Percentiles rank a stretch among this genome's conserved stretches.
Evolutionary conservation across 2,888 invertebrate species (phyloP).

Genomic region (Cryptops parisi): DNA sequence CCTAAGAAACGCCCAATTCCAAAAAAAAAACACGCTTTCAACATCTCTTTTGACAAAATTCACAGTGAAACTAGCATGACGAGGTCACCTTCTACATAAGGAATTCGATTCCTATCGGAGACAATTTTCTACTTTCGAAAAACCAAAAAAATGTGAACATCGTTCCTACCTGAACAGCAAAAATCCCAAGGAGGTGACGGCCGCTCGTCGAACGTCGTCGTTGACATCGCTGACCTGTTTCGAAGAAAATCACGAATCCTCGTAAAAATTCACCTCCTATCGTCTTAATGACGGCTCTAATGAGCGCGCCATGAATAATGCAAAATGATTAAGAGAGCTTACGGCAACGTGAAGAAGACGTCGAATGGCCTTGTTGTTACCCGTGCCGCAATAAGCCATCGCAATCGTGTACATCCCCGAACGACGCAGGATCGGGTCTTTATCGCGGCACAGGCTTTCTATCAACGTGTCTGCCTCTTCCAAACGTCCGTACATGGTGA

Average conservation of each 20-base stretch:
- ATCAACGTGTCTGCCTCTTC: slow-evolving; percentile 94
- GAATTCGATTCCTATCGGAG: too few species aligned
- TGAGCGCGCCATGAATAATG: slow-evolving; percentile 14
- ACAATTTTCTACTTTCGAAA: too few species aligned
- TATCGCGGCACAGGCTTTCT: slow-evolving; percentile 74
- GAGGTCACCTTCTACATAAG: too few species aligned
- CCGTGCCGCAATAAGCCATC: slow-evolving; percentile 96
- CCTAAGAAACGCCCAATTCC: too few species aligned
- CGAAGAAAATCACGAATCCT: too few species aligned
- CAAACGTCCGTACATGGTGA: slow-evolving; percentile 91
- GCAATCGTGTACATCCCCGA: slow-evolving; percentile 97
- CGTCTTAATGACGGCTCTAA: background rate
- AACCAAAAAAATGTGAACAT: background rate
- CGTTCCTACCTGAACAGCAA: slow-evolving; percentile 63
- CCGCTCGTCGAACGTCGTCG: slow-evolving; percentile 95
- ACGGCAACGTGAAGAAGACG: slow-evolving; percentile 91
- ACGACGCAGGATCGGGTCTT: slow-evolving; percentile 84
- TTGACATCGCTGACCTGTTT: slow-evolving; percentile 90
- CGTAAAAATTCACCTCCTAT: too few species aligned
- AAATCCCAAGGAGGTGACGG: slow-evolving; percentile 97
- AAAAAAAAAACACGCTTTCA: too few species aligned
- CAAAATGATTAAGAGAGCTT: slow-evolving; percentile 29
- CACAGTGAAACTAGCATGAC: too few species aligned
- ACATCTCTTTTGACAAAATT: too few species aligned
- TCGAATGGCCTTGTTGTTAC: slow-evolving; percentile 91